These are phyloP conservation scores for Rhyacichthys aspro DNA, from an alignment of 2,797 vertebrate genomes.

Conservation along the genomic window DNA sequence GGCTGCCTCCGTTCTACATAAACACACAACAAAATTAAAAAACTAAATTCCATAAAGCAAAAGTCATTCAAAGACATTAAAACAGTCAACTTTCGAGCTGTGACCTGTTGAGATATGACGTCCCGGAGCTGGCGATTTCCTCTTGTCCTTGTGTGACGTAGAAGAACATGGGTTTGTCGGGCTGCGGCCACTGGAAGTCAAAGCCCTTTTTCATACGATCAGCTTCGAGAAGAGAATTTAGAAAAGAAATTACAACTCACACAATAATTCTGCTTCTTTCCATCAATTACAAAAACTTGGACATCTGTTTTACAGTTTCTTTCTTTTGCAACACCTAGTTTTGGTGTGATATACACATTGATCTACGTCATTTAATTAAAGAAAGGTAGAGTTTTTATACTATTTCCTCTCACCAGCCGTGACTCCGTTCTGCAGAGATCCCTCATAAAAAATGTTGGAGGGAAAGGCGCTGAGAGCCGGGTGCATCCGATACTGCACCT, in stretches of 20 bases:
- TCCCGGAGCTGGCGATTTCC: constrained; percentile 95
- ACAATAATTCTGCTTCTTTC: too few relatives aligned
- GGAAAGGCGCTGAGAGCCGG: constrained; percentile 94
- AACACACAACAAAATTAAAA: not conserved
- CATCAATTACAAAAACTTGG: too few relatives aligned
- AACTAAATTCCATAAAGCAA: not conserved
- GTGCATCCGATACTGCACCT: constrained; percentile 97
- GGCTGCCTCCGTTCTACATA: constrained; percentile 89
- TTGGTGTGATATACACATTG: too few relatives aligned
- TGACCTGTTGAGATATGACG: constrained; percentile 94
- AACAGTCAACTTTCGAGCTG: not conserved
- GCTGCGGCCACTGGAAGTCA: constrained; percentile 97
- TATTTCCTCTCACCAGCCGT: constrained; percentile 81
- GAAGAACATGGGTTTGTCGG: constrained; percentile 97
- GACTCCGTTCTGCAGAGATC: constrained; percentile 93
- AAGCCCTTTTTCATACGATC: constrained; percentile 96
- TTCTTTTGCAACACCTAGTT: too few relatives aligned
- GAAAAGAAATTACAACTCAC: not conserved
- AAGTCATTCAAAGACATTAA: not conserved
- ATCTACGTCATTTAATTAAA: too few relatives aligned
- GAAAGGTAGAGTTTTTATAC: not conserved
- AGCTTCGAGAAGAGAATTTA: constrained; percentile 64
- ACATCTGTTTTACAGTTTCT: too few relatives aligned
- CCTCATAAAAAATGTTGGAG: constrained; percentile 97
- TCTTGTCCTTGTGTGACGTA: constrained; percentile 96